phyloP scores from a whole-genome alignment of 2,113 vertebrate species.

The Gallinago jamesoni region DNA sequence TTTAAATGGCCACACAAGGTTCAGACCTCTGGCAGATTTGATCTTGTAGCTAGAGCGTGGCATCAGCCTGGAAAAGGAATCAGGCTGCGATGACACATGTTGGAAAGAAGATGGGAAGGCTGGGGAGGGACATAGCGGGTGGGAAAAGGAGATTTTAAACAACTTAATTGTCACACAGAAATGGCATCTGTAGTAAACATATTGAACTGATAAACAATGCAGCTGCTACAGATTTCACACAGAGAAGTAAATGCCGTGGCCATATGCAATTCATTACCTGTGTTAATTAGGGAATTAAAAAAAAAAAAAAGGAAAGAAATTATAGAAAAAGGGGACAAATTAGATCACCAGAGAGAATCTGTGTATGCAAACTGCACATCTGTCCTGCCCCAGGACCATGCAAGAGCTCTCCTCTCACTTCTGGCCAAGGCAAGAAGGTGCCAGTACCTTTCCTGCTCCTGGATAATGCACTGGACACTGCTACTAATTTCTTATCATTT shows the following conservation, averaged over 20 bases:
- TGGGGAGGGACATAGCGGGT: background rate
- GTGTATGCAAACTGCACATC: background rate
- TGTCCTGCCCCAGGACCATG: background rate
- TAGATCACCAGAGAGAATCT: background rate
- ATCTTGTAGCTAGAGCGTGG: background rate
- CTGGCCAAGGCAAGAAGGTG: background rate
- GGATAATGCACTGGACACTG: background rate
- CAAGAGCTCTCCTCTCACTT: background rate
- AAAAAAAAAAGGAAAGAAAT: background rate
- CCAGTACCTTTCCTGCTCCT: background rate
- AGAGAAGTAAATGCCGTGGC: constrained; percentile 53
- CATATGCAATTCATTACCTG: constrained; percentile 65
- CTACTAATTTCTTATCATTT: background rate
- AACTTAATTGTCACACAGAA: constrained; percentile 60
- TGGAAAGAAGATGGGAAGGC: background rate
- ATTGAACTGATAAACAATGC: constrained; percentile 63
- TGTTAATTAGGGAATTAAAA: constrained; percentile 57
- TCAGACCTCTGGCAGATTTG: background rate
- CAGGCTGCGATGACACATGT: background rate
- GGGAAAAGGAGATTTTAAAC: constrained; percentile 42
- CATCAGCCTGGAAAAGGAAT: background rate
- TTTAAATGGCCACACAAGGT: background rate
- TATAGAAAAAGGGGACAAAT: background rate
- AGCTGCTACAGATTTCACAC: constrained; percentile 64
- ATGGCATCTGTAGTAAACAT: constrained; percentile 70